Conservation (phyloP, 2,113 vertebrate genomes). For the Peromyscus leucopus region DNA sequence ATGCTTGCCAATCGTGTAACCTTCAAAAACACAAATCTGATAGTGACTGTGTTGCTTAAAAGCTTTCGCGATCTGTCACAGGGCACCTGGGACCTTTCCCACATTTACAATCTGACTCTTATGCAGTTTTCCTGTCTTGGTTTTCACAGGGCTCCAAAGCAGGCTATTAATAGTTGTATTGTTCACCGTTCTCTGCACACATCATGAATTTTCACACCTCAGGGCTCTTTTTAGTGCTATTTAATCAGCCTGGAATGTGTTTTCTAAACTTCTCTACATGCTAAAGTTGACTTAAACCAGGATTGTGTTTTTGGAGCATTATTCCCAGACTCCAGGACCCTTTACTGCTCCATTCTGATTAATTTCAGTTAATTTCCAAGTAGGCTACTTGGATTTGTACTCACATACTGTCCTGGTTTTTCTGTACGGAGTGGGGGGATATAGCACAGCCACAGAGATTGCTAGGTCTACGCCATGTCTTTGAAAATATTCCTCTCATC, state of each 20-base stretch:
- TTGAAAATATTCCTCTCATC: neutral
- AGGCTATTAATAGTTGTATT: neutral
- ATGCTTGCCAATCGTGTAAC: conserved; percentile 55
- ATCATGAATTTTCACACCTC: conserved; percentile 34
- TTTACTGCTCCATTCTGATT: neutral
- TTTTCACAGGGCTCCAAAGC: neutral
- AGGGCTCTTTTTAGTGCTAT: conserved; percentile 42
- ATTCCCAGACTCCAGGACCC: neutral
- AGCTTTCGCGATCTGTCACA: conserved; percentile 9
- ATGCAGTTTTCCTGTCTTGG: neutral
- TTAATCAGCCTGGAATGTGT: conserved; percentile 25
- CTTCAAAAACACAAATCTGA: conserved; percentile 63
- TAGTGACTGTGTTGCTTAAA: conserved; percentile 27
- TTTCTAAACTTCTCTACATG: neutral
- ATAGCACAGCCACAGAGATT: rapidly evolving
- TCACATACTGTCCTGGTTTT: neutral
- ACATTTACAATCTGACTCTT: neutral
- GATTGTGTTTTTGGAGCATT: neutral
- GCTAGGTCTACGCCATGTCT: neutral
- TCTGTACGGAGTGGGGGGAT: neutral
- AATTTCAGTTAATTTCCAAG: neutral
- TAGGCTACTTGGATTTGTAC: neutral
- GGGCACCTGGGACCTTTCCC: conserved; percentile 9
- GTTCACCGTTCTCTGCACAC: conserved; percentile 29
- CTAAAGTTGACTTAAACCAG: neutral